phyloP scores from a whole-genome alignment of 2,797 vertebrate species.

The Crenuchus spilurus region DNA sequence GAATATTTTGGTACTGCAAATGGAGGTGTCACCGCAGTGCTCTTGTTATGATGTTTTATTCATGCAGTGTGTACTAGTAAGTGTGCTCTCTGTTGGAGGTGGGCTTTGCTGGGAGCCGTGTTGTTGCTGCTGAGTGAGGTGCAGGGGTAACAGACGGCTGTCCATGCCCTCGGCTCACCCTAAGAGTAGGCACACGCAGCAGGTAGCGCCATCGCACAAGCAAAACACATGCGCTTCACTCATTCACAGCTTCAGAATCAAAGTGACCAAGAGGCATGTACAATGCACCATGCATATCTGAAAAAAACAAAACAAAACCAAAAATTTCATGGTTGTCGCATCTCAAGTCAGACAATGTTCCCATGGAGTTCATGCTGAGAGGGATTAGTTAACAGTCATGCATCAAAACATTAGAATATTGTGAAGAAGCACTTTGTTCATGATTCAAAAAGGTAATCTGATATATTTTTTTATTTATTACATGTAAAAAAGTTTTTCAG shows the following conservation, averaged over 20 bases:
- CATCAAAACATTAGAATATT: too few species aligned
- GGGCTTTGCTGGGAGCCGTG: slow-evolving; percentile 40
- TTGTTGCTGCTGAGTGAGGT: slow-evolving; percentile 9
- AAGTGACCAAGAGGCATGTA: slow-evolving; percentile 16
- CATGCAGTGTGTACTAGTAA: slow-evolving; percentile 34
- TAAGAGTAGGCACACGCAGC: slow-evolving; percentile 1
- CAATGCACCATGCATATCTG: slow-evolving; percentile 10
- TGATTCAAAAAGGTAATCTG: too few species aligned
- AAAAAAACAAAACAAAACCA: neutral
- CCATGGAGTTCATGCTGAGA: slow-evolving; percentile 3
- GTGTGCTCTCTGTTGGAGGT: slow-evolving; percentile 34
- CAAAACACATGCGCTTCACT: slow-evolving; percentile 9
- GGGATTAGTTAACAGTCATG: neutral
- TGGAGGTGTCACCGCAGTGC: neutral
- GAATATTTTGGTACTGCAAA: slow-evolving; percentile 33
- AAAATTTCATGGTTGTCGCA: slow-evolving; percentile 3
- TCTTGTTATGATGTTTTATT: slow-evolving; percentile 36
- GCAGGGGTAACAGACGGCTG: neutral
- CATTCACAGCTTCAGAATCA: slow-evolving; percentile 17
- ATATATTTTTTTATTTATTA: too few species aligned
- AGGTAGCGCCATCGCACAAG: neutral
- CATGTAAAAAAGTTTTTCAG: too few species aligned
- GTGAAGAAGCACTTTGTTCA: too few species aligned
- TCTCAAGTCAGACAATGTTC: slow-evolving; percentile 20
- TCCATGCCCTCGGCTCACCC: slow-evolving; percentile 20